These are phyloP conservation scores for Probaryconus sp. DNA, from an alignment of 1,140 invertebrate genomes.

Conservation along the genomic window DNA sequence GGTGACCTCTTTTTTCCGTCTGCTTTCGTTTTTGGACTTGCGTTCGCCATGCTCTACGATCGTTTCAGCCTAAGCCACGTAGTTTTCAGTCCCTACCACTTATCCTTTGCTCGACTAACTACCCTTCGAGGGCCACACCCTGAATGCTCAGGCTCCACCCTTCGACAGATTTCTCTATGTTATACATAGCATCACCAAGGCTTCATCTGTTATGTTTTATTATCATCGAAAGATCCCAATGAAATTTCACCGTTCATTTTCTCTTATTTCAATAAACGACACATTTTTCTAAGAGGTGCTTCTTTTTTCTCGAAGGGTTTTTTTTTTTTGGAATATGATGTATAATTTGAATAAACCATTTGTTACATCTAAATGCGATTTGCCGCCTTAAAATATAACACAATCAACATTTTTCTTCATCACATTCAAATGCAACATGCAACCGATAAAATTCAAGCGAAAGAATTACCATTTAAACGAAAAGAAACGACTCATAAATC, in stretches of 20 bases:
- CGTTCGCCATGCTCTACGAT: conserved; percentile 8
- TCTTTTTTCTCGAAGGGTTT: too few relatives aligned
- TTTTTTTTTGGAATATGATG: too few relatives aligned
- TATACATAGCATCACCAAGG: conserved; percentile 28
- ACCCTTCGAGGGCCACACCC: conserved; percentile 57
- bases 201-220: conserved; percentile 51
- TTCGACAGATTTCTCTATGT: conserved; percentile 53
- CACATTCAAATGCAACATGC: too few relatives aligned
- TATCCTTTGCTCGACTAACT: conserved; percentile 38
- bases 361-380: too few relatives aligned
- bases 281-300: too few relatives aligned
- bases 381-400: too few relatives aligned
- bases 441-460: too few relatives aligned
- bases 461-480: too few relatives aligned
- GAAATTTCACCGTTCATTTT: conserved; percentile 32
- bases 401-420: too few relatives aligned
- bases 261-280: not conserved
- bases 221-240: conserved; percentile 30
- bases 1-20: conserved; percentile 43
- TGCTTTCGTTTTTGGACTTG: conserved; percentile 31
- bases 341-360: too few relatives aligned
- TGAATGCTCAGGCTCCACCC: conserved; percentile 52
- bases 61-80: conserved; percentile 49
- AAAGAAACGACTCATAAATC: too few relatives aligned
- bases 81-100: conserved; percentile 54